These are phyloP conservation scores for Petrocephalus sullivani DNA, from an alignment of 2,797 vertebrate genomes.

Conservation along the genomic window DNA sequence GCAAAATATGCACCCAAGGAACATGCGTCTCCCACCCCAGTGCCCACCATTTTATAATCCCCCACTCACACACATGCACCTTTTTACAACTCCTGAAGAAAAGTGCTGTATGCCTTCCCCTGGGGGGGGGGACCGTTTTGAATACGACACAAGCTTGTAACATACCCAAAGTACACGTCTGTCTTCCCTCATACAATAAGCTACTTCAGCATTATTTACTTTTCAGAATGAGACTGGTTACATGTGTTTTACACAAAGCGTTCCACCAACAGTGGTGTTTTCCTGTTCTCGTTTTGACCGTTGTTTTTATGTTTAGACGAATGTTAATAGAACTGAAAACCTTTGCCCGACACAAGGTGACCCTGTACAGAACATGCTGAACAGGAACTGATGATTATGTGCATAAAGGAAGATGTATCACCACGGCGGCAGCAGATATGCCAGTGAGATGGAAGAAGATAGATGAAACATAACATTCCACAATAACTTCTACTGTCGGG, in stretches of 20 bases:
- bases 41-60: constrained; percentile 84
- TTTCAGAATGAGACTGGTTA: constrained; percentile 4
- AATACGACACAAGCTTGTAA: constrained; percentile 29
- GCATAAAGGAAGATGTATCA: background rate
- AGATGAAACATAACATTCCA: constrained; percentile 50
- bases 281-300: background rate
- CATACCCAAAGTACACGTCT: constrained; percentile 49
- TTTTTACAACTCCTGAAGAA: background rate
- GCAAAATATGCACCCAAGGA: constrained; percentile 94
- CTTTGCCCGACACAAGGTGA: background rate
- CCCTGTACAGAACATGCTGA: background rate
- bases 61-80: background rate
- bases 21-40: constrained; percentile 81
- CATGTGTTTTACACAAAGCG: constrained; percentile 11
- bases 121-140: background rate
- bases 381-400: constrained; percentile 3
- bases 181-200: constrained; percentile 52
- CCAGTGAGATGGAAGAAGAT: constrained; percentile 18
- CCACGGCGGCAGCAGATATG: constrained; percentile 17
- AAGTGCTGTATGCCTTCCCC: background rate
- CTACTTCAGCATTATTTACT: constrained; percentile 10
- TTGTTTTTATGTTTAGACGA: constrained; percentile 1
- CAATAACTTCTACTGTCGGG: constrained; percentile 26
- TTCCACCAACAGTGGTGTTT: background rate
- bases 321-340: background rate